Evolutionary conservation across 2,888 invertebrate species (phyloP).

Genomic region (Leucophora obtusa): DNA sequence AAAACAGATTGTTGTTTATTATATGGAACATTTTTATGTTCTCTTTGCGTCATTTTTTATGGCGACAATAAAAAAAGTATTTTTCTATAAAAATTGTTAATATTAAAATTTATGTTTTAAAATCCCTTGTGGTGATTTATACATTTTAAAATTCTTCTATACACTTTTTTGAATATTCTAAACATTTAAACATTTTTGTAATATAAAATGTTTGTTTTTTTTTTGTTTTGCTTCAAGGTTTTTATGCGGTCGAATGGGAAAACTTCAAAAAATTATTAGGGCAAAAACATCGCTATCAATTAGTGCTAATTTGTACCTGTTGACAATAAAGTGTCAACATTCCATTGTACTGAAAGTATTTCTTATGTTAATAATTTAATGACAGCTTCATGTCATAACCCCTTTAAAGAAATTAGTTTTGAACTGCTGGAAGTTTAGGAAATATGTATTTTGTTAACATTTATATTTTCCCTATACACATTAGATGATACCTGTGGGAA

Average conservation of each 20-base stretch:
- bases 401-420: constrained; percentile 14
- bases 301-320: constrained; percentile 63
- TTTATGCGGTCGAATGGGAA: neutral
- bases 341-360: constrained; percentile 16
- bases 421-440: constrained; percentile 7
- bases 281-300: constrained; percentile 31
- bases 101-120: constrained; percentile 59
- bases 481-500: constrained; percentile 54
- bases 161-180: constrained; percentile 12
- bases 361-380: constrained; percentile 55
- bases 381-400: constrained; percentile 52
- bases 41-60: constrained; percentile 63
- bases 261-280: neutral
- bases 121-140: constrained; percentile 63
- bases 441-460: neutral
- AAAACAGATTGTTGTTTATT: constrained; percentile 29
- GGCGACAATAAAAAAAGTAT: constrained; percentile 62
- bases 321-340: constrained; percentile 54
- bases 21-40: constrained; percentile 52
- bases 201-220: neutral
- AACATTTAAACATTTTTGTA: constrained; percentile 41
- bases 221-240: constrained; percentile 35
- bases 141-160: constrained; percentile 51
- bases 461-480: neutral
- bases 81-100: constrained; percentile 52